phyloP scores from a whole-genome alignment of 2,113 vertebrate species.

The Limnothrissa miodon region DNA sequence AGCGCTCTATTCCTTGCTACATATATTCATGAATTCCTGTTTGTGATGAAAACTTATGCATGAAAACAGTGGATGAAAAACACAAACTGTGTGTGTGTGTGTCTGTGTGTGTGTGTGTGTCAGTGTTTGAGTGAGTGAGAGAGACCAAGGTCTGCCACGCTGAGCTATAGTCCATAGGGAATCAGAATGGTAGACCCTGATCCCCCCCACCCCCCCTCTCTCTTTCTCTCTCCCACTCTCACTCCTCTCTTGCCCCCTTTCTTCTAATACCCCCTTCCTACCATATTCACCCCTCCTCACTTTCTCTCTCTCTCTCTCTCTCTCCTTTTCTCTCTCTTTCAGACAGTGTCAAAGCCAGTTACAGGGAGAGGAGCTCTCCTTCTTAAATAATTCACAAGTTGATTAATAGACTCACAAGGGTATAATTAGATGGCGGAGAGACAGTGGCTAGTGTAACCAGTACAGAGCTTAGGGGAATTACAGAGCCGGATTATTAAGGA shows the following conservation, averaged over 20 bases:
- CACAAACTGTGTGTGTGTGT: constrained; percentile 62
- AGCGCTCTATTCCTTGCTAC: constrained; percentile 52
- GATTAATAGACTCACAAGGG: constrained; percentile 99
- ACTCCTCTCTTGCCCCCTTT: background rate
- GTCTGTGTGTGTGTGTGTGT: constrained; percentile 22
- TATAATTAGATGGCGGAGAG: constrained; percentile 99
- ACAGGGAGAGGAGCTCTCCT: constrained; percentile 86
- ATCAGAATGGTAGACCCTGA: constrained; percentile 60
- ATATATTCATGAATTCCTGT: constrained; percentile 78
- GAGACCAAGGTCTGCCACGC: constrained; percentile 65
- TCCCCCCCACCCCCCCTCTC: constrained; percentile 22
- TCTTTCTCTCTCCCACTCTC: background rate
- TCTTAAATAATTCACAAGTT: constrained; percentile 99
- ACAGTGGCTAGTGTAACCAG: constrained; percentile 92
- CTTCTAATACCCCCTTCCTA: constrained; percentile 3
- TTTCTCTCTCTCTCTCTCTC: constrained; percentile 53
- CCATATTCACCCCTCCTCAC: constrained; percentile 30
- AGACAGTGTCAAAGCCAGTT: constrained; percentile 85
- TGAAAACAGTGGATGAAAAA: constrained; percentile 63
- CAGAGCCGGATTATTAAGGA: constrained; percentile 80
- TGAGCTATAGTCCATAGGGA: constrained; percentile 60
- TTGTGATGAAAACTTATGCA: constrained; percentile 77
- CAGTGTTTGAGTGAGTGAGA: background rate
- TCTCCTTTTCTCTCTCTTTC: constrained; percentile 56
- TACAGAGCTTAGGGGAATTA: constrained; percentile 95